A percentile compares a stretch with the other conserved stretches of the same genome.
Evolutionary conservation across 2,888 invertebrate genomes (phyloP).

Genomic region (Nasonia oneida): DNA sequence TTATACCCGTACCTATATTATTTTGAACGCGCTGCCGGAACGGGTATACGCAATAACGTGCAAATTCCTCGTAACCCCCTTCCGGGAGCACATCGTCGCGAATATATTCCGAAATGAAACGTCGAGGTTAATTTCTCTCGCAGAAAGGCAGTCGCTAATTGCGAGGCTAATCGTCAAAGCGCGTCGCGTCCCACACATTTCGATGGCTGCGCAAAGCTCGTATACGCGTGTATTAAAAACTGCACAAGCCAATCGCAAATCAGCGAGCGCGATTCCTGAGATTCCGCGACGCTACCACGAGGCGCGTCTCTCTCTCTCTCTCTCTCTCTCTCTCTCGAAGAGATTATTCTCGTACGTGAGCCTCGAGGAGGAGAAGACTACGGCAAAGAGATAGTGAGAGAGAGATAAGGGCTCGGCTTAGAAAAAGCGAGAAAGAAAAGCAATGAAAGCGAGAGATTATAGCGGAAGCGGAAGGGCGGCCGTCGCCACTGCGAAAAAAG

Average conservation of each 20-base stretch:
- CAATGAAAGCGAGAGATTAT: not conserved
- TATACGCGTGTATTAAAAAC: not conserved
- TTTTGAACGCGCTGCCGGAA: not conserved
- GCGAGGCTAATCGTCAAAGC: constrained; percentile 41
- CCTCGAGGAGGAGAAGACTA: not conserved
- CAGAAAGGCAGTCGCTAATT: constrained; percentile 38
- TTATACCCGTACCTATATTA: not conserved
- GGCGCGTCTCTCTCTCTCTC: constrained; percentile 25
- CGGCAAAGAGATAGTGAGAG: not conserved
- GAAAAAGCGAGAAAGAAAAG: constrained; percentile 23
- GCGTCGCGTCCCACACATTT: not conserved
- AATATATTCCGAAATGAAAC: constrained; percentile 37
- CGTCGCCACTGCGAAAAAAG: not conserved
- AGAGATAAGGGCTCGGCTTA: not conserved
- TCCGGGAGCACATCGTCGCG: not conserved
- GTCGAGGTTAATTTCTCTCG: constrained; percentile 26
- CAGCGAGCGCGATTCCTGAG: constrained; percentile 45
- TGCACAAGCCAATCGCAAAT: constrained; percentile 39
- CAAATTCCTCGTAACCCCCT: not conserved
- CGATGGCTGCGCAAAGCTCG: not conserved
- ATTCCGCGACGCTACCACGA: constrained; percentile 28
- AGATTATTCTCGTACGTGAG: constrained; percentile 58
- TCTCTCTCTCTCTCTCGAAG: constrained; percentile 24
- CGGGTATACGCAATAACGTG: not conserved
- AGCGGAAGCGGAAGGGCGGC: constrained; percentile 7